These are phyloP conservation scores for Ypsolopha scabrella DNA, from an alignment of 2,888 invertebrate species.

Conservation along the genomic window DNA sequence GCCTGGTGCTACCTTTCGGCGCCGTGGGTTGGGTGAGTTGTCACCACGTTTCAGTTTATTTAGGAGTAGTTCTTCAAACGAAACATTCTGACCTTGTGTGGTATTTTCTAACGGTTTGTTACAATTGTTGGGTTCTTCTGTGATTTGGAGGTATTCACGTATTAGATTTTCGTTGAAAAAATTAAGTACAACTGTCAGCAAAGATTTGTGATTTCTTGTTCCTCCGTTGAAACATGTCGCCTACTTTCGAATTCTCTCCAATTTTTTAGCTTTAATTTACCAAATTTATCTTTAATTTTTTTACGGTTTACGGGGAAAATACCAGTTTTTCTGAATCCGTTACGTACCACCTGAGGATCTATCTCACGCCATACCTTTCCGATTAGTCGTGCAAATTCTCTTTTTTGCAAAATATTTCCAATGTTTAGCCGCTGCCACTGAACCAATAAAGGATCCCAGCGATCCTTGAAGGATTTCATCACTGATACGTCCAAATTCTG, in stretches of 20 bases:
- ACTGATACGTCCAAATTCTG: slow-evolving; percentile 3
- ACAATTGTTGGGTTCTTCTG: too few relatives aligned
- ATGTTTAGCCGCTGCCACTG: slow-evolving; percentile 10
- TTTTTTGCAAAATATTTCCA: slow-evolving; percentile 12
- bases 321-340: slow-evolving; percentile 19
- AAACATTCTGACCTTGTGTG: slow-evolving; percentile 9
- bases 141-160: too few relatives aligned
- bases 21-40: slow-evolving; percentile 7
- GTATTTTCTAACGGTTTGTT: background rate
- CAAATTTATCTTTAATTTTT: background rate
- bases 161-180: too few relatives aligned
- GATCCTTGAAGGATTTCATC: slow-evolving; percentile 11
- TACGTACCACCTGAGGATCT: slow-evolving; percentile 11
- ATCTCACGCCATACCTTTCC: slow-evolving; percentile 15
- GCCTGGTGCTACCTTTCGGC: slow-evolving; percentile 12
- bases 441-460: slow-evolving; percentile 5
- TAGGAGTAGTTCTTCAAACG: slow-evolving; percentile 16
- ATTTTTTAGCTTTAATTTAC: too few relatives aligned
- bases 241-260: too few relatives aligned
- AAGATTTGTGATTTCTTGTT: too few relatives aligned
- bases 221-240: too few relatives aligned
- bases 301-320: slow-evolving; percentile 16
- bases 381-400: slow-evolving; percentile 15
- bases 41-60: slow-evolving; percentile 13
- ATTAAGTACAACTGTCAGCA: too few relatives aligned